Evolutionary conservation across 1,140 invertebrate species (phyloP).

Genomic region (Brachionus asplanchnoidis): DNA sequence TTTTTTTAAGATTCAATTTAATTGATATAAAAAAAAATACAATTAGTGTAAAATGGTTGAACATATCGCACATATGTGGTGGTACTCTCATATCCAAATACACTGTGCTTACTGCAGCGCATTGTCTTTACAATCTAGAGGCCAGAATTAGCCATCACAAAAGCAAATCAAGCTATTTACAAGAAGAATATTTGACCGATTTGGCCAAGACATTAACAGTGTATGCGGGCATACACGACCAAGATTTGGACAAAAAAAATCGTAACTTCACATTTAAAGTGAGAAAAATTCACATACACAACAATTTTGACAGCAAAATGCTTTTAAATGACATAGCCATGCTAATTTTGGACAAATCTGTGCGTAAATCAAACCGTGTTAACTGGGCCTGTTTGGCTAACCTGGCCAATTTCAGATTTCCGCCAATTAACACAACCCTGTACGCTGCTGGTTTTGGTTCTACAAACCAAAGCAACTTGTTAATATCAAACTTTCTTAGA

Average conservation of each 20-base stretch:
- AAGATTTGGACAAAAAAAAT: neutral
- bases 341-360: neutral
- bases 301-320: conserved; percentile 9
- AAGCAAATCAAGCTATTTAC: neutral
- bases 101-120: conserved; percentile 17
- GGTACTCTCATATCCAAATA: conserved; percentile 10
- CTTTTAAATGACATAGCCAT: neutral
- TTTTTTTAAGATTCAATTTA: neutral
- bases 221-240: neutral
- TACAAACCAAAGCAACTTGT: neutral
- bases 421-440: neutral
- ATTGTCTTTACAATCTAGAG: conserved; percentile 11
- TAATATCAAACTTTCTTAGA: neutral
- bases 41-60: neutral
- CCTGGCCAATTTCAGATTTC: neutral
- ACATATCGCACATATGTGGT: conserved; percentile 24
- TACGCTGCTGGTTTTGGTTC: neutral
- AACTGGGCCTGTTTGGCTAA: neutral
- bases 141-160: neutral
- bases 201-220: neutral
- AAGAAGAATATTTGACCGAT: neutral
- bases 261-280: neutral
- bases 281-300: neutral
- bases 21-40: neutral
- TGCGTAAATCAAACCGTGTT: neutral